phyloP scores from a whole-genome alignment of 2,888 invertebrate genomes.

The Syritta pipiens region DNA sequence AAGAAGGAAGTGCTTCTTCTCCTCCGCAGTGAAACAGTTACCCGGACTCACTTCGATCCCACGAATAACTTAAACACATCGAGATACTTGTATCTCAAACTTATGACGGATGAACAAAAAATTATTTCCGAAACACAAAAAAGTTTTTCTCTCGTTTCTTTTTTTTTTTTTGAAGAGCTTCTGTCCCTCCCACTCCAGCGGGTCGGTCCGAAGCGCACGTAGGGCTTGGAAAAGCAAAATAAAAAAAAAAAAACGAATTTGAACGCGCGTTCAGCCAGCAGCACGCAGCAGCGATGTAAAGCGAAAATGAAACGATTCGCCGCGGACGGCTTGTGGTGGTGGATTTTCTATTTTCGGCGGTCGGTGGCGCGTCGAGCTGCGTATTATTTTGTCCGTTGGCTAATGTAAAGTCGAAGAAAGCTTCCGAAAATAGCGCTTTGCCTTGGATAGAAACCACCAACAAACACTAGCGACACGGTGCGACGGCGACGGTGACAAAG shows the following conservation, averaged over 20 bases:
- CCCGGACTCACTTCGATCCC: conserved; percentile 28
- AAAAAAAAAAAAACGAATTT: conserved; percentile 17
- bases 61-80: conserved; percentile 10
- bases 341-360: conserved; percentile 65
- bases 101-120: background rate
- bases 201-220: background rate
- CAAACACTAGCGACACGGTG: background rate
- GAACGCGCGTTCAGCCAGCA: background rate
- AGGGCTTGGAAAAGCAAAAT: conserved; percentile 9
- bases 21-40: too few species aligned
- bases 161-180: too few species aligned
- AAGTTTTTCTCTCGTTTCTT: conserved; percentile 20
- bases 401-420: conserved; percentile 58
- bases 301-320: conserved; percentile 48
- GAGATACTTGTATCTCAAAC: too few species aligned
- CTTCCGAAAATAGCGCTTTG: conserved; percentile 65
- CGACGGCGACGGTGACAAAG: background rate
- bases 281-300: conserved; percentile 24
- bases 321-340: conserved; percentile 44
- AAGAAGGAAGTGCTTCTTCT: conserved; percentile 40
- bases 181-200: conserved; percentile 21
- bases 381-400: conserved; percentile 12
- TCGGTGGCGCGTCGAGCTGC: conserved; percentile 37
- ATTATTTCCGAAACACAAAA: conserved; percentile 4
- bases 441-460: conserved; percentile 46